These are phyloP conservation scores for Bufotes viridis DNA, from an alignment of 2,797 vertebrate genomes.

Conservation along the genomic window DNA sequence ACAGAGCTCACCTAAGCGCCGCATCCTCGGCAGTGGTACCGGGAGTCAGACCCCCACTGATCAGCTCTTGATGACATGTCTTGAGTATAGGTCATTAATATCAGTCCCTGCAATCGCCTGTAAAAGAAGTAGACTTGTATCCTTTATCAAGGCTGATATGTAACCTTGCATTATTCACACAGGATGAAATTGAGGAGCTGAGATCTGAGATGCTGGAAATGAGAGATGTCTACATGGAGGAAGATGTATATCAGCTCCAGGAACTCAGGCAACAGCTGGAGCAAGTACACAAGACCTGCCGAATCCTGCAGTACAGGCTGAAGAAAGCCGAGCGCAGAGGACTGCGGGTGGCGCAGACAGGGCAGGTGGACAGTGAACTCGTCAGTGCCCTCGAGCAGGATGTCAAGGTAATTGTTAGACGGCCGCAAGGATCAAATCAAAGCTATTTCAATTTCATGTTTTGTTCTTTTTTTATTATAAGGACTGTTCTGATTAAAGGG, in stretches of 20 bases:
- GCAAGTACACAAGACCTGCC: slow-evolving; percentile 96
- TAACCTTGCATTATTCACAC: neutral
- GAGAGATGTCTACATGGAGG: slow-evolving; percentile 98
- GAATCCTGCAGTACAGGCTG: slow-evolving; percentile 96
- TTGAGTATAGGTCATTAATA: too few species aligned
- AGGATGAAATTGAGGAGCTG: slow-evolving; percentile 98
- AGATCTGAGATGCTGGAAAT: slow-evolving; percentile 98
- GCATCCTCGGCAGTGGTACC: too few species aligned
- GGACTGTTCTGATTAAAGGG: neutral
- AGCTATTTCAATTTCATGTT: neutral
- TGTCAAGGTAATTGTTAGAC: slow-evolving; percentile 84
- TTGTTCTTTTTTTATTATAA: neutral
- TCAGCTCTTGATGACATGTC: too few species aligned
- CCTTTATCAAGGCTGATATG: too few species aligned
- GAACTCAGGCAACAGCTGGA: slow-evolving; percentile 96
- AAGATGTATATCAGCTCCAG: slow-evolving; percentile 96
- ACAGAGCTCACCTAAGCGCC: too few species aligned
- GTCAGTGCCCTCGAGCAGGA: slow-evolving; percentile 95
- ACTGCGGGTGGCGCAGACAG: slow-evolving; percentile 91
- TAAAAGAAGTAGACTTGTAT: too few species aligned
- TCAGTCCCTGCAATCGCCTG: too few species aligned
- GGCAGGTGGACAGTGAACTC: slow-evolving; percentile 94
- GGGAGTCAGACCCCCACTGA: too few species aligned
- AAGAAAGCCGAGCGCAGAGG: slow-evolving; percentile 96
- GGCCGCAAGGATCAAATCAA: neutral